A percentile compares a stretch with the other conserved stretches of the same genome.
Conservation (phyloP, 1,140 invertebrate species). For the Bathynomus jamesi region DNA sequence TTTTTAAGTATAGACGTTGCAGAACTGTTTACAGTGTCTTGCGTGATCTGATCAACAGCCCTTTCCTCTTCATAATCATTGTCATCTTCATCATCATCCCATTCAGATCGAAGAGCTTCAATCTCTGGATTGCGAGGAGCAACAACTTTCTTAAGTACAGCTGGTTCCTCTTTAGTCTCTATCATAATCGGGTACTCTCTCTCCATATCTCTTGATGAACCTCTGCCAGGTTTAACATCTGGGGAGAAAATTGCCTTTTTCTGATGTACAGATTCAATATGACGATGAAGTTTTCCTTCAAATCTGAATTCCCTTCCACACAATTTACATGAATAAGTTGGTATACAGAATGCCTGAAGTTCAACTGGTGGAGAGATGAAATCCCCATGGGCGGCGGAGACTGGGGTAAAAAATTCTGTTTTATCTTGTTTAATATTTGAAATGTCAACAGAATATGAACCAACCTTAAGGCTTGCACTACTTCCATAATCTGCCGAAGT, state of each 20-base stretch:
- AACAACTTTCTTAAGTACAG: not conserved
- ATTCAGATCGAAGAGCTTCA: conserved; percentile 33
- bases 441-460: not conserved
- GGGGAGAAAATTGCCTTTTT: conserved; percentile 34
- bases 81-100: conserved; percentile 35
- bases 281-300: conserved; percentile 35
- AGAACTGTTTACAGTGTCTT: not conserved
- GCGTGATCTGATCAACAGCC: not conserved
- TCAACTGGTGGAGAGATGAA: conserved; percentile 33
- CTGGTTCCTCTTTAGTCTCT: not conserved
- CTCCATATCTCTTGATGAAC: conserved; percentile 2
- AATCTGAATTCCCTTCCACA: conserved; percentile 35
- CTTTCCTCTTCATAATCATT: conserved; percentile 12
- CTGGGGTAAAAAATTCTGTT: conserved; percentile 25
- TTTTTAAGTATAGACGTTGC: not conserved
- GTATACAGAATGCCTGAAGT: conserved; percentile 35
- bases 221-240: conserved; percentile 35
- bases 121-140: conserved; percentile 31
- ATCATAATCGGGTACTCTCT: not conserved
- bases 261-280: conserved; percentile 35
- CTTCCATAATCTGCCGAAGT: not conserved
- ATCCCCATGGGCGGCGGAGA: conserved; percentile 8
- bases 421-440: not conserved
- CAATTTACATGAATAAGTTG: conserved; percentile 35
- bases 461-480: conserved; percentile 10